Conservation (phyloP, 2,113 vertebrate genomes). For the Scalopus aquaticus region DNA sequence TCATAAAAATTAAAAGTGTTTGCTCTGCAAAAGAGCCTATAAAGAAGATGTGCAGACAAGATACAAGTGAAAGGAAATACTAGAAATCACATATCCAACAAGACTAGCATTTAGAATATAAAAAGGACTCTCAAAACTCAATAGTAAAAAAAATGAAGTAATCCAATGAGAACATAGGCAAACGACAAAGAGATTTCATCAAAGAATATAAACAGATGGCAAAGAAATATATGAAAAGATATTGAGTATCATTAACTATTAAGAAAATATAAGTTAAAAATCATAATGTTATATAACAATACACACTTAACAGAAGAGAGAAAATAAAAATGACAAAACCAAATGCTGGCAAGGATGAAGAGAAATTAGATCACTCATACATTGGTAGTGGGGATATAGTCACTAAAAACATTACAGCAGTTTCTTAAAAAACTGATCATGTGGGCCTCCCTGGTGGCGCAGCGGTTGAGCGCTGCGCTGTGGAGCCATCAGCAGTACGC, state of each 20-base stretch:
- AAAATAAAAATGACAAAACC: neutral
- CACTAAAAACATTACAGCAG: neutral
- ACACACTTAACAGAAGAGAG: neutral
- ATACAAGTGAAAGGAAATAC: neutral
- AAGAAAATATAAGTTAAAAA: neutral
- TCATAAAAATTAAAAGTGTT: neutral
- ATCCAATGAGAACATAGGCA: neutral
- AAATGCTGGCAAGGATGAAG: neutral
- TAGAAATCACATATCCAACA: neutral
- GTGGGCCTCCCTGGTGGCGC: too few relatives aligned
- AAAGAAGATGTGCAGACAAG: neutral
- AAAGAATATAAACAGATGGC: neutral
- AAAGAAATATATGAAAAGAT: neutral
- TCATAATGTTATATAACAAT: neutral
- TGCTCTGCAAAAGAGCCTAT: neutral
- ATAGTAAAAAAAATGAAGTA: neutral
- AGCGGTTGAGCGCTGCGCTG: too few relatives aligned
- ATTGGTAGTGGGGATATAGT: neutral
- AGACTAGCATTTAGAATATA: neutral
- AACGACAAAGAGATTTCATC: neutral
- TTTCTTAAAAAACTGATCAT: neutral
- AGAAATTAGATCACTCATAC: neutral
- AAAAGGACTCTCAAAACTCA: neutral
- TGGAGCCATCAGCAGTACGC: too few relatives aligned
- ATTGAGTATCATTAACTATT: neutral